Conservation (phyloP, 1,140 invertebrate species). For the Lanistes nyassanus region DNA sequence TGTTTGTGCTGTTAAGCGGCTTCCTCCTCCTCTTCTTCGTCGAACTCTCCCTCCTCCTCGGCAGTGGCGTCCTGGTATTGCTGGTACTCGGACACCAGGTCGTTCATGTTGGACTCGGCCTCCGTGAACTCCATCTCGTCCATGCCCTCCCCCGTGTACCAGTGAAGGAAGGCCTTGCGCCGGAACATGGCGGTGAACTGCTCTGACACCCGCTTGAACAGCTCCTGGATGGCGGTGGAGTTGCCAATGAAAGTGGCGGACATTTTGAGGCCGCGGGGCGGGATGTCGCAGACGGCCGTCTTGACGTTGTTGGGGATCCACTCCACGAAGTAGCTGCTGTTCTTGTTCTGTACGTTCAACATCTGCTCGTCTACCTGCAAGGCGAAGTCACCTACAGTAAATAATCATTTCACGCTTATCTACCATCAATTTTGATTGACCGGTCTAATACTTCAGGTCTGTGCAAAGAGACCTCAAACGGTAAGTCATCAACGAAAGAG, state of each 20-base stretch:
- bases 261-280: conserved; percentile 90
- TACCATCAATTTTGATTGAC: too few species aligned
- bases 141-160: conserved; percentile 58
- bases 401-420: too few species aligned
- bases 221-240: conserved; percentile 80
- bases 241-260: conserved; percentile 82
- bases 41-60: conserved; percentile 62
- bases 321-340: conserved; percentile 86
- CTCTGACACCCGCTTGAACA: conserved; percentile 83
- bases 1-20: conserved; percentile 5
- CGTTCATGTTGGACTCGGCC: conserved; percentile 82
- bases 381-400: background rate
- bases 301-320: conserved; percentile 95
- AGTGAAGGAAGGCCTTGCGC: conserved; percentile 82
- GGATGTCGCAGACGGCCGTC: conserved; percentile 91
- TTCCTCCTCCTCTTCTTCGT: conserved; percentile 78
- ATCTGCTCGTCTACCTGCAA: conserved; percentile 61
- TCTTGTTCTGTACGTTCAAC: conserved; percentile 65
- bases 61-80: conserved; percentile 81
- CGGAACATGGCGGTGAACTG: conserved; percentile 74
- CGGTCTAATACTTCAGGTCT: too few species aligned
- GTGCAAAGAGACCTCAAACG: too few species aligned
- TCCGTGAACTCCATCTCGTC: conserved; percentile 23
- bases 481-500: too few species aligned
- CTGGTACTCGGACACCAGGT: conserved; percentile 92